Percentiles rank a stretch among this genome's conserved stretches.
These are phyloP conservation scores for Petaurus breviceps DNA, from an alignment of 2,113 vertebrate species.

Conservation along the genomic window DNA sequence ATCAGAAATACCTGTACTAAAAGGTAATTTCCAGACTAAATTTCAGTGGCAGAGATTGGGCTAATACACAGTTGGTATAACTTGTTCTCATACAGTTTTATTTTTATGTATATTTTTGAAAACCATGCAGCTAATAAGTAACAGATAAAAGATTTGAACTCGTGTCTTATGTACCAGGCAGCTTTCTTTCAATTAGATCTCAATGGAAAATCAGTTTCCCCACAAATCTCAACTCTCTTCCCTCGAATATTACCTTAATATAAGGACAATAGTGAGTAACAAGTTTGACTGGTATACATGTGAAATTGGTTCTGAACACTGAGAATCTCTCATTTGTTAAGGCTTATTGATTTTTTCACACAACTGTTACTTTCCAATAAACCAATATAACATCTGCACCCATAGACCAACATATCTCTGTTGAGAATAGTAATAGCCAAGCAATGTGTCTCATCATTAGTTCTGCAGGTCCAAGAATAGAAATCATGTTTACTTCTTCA, in stretches of 20 bases:
- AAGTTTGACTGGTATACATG: background rate
- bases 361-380: background rate
- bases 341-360: background rate
- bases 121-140: background rate
- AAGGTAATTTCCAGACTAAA: slow-evolving; percentile 27
- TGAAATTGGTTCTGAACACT: background rate
- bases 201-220: background rate
- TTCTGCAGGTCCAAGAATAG: background rate
- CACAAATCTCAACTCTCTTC: background rate
- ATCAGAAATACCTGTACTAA: background rate
- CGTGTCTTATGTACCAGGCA: background rate
- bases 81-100: background rate
- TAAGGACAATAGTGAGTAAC: background rate
- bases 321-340: background rate
- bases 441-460: background rate
- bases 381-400: background rate
- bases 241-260: background rate
- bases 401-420: background rate
- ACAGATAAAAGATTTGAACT: background rate
- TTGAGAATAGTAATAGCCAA: background rate
- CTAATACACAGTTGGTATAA: background rate
- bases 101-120: background rate
- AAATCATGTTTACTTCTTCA: background rate
- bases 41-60: background rate
- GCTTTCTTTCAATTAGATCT: background rate